Percentiles rank a stretch among this genome's conserved stretches.
phyloP scores from a whole-genome alignment of 2,888 invertebrate species.

The Brachyopa scutellaris region DNA sequence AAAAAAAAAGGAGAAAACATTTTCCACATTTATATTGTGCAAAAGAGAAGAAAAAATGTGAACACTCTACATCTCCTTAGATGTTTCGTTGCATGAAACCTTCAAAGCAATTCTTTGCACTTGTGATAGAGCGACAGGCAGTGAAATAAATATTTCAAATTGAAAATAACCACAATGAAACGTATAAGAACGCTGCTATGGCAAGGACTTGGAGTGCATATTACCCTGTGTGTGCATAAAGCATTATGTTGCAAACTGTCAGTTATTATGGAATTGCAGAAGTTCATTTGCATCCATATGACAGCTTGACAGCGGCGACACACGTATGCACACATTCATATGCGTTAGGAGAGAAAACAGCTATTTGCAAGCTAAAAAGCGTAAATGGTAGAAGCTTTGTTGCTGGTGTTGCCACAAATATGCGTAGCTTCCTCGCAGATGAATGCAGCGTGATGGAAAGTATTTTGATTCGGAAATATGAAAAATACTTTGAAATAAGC shows the following conservation, averaged over 20 bases:
- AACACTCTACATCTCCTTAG: slow-evolving; percentile 3
- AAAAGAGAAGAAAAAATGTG: background rate
- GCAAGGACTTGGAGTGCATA: background rate
- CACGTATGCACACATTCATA: no score
- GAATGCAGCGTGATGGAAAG: background rate
- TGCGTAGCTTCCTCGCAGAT: no score
- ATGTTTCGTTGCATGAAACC: background rate
- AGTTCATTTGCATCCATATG: slow-evolving; percentile 37
- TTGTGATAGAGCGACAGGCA: slow-evolving; percentile 42
- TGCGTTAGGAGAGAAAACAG: background rate
- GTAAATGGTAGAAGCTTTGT: background rate
- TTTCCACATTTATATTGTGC: slow-evolving; percentile 12
- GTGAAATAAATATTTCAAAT: slow-evolving; percentile 52
- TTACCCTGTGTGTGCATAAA: background rate
- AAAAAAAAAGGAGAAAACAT: no score
- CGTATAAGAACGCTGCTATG: background rate
- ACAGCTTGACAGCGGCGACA: slow-evolving; percentile 23
- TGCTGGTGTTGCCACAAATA: background rate
- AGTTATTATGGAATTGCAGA: slow-evolving; percentile 30
- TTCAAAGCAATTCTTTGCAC: slow-evolving; percentile 34
- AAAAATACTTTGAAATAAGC: background rate
- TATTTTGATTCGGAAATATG: no score
- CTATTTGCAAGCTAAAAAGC: slow-evolving; percentile 25
- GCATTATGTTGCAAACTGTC: slow-evolving; percentile 22
- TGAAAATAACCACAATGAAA: slow-evolving; percentile 38